Conservation (phyloP, 1,140 invertebrate genomes). For the Potamilus streckersoni region DNA sequence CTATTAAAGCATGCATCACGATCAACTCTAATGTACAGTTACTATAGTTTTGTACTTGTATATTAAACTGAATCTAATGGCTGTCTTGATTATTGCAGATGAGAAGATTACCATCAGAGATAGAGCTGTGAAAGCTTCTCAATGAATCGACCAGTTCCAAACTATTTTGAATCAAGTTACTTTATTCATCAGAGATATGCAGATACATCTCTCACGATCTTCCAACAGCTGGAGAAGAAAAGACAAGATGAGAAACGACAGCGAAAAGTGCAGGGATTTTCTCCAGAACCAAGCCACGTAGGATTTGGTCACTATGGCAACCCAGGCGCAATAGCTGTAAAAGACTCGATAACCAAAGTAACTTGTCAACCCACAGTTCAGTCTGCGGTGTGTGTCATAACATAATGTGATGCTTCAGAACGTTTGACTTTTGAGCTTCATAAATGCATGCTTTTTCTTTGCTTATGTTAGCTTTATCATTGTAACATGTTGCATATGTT, state of each 20-base stretch:
- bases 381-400: conserved; percentile 41
- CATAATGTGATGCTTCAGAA: conserved; percentile 4
- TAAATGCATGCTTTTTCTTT: not conserved
- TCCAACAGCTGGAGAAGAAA: conserved; percentile 47
- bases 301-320: conserved; percentile 51
- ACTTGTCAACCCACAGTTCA: conserved; percentile 25
- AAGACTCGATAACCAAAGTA: conserved; percentile 23
- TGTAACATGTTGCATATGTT: not conserved
- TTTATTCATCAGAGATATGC: conserved; percentile 67
- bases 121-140: not conserved
- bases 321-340: conserved; percentile 34
- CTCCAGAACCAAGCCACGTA: conserved; percentile 11
- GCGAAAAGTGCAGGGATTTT: conserved; percentile 6
- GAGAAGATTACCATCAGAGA: not conserved
- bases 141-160: conserved; percentile 51
- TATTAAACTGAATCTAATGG: no score
- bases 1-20: no score
- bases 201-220: conserved; percentile 65
- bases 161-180: conserved; percentile 52
- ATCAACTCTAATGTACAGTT: no score
- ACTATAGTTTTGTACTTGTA: no score
- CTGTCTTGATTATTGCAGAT: not conserved
- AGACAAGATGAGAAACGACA: conserved; percentile 29
- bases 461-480: not conserved
- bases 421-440: no score